phyloP scores from a whole-genome alignment of 2,113 vertebrate species.

The Chaetodon trifascialis region DNA sequence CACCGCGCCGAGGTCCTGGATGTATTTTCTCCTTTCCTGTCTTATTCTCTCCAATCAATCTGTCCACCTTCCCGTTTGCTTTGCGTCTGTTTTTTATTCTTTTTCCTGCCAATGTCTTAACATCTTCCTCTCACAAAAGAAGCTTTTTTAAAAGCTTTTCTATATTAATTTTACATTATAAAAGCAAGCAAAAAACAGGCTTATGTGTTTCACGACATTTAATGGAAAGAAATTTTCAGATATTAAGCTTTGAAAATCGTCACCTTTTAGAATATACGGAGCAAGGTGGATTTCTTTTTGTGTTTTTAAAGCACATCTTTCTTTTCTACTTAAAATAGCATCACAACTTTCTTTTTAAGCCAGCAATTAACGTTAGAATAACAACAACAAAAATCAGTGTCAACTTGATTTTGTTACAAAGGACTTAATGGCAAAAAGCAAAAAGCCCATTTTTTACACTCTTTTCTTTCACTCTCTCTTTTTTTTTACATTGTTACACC shows the following conservation, averaged over 20 bases:
- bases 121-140: neutral
- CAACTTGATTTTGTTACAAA: neutral
- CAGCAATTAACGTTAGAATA: neutral
- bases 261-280: neutral
- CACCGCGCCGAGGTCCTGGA: constrained; percentile 21
- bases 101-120: neutral
- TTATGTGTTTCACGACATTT: neutral
- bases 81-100: neutral
- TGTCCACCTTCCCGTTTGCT: constrained; percentile 34
- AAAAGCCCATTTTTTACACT: neutral
- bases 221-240: no score
- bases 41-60: constrained; percentile 29
- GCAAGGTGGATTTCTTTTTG: neutral
- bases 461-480: constrained; percentile 1
- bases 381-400: neutral
- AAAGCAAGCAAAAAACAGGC: neutral
- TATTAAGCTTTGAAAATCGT: no score
- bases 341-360: neutral
- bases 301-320: neutral
- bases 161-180: neutral
- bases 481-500: constrained; percentile 34
- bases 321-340: neutral
- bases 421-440: neutral
- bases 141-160: neutral
- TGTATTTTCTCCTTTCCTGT: constrained; percentile 43